phyloP scores from a whole-genome alignment of 2,888 invertebrate species.

The Synanthedon andrenaeformis region DNA sequence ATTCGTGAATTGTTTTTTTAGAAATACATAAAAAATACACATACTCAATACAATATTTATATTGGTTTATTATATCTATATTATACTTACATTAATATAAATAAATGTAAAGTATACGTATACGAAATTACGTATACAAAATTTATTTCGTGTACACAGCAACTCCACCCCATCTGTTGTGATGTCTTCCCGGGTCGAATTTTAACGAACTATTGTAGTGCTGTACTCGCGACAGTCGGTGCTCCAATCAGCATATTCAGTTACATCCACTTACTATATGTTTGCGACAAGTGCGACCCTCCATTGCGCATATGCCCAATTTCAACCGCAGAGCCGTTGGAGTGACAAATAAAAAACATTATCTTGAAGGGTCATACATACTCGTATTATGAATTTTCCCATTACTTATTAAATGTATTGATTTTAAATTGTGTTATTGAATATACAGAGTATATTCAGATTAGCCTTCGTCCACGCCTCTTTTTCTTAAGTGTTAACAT shows the following conservation, averaged over 20 bases:
- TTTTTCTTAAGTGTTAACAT: too few relatives aligned
- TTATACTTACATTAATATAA: too few relatives aligned
- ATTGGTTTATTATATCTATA: too few relatives aligned
- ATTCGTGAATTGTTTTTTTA: too few relatives aligned
- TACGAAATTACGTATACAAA: too few relatives aligned
- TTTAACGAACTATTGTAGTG: constrained; percentile 45
- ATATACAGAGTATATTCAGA: too few relatives aligned
- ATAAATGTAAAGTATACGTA: too few relatives aligned
- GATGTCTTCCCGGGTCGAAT: constrained; percentile 23
- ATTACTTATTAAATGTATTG: constrained; percentile 5
- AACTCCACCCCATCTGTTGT: constrained; percentile 15
- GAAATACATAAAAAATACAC: too few relatives aligned
- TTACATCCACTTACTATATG: constrained; percentile 48
- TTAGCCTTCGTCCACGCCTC: too few relatives aligned
- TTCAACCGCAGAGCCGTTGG: constrained; percentile 20
- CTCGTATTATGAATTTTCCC: constrained; percentile 17
- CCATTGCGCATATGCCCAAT: constrained; percentile 45
- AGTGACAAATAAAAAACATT: constrained; percentile 6
- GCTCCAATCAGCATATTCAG: constrained; percentile 55
- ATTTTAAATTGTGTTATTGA: too few relatives aligned
- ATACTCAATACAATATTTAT: too few relatives aligned
- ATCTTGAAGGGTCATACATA: constrained; percentile 11
- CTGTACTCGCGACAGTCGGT: constrained; percentile 21
- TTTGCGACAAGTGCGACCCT: constrained; percentile 45
- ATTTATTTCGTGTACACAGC: not conserved